Percentiles rank a stretch among this genome's conserved stretches.
These are phyloP conservation scores for Platypus cylindrus DNA, from an alignment of 2,888 invertebrate genomes.

Conservation along the genomic window DNA sequence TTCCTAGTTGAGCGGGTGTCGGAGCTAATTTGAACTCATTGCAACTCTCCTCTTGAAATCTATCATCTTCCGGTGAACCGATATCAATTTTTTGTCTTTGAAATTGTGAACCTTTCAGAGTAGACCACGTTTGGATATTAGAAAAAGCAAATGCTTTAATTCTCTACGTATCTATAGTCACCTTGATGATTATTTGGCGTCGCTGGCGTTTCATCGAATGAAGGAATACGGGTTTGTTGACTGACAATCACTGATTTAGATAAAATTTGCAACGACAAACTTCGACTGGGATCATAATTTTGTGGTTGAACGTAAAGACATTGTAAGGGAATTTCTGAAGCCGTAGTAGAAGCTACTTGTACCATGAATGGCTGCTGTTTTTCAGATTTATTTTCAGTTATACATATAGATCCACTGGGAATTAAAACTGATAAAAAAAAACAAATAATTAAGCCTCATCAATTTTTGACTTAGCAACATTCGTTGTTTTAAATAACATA, in stretches of 20 bases:
- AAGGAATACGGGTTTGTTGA: constrained; percentile 25
- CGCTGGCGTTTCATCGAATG: background rate
- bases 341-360: constrained; percentile 30
- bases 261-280: constrained; percentile 26
- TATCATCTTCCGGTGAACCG: constrained; percentile 9
- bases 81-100: constrained; percentile 9
- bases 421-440: constrained; percentile 3
- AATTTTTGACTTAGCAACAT: no score
- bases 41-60: constrained; percentile 13
- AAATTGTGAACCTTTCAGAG: background rate
- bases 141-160: background rate
- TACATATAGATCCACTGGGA: constrained; percentile 20
- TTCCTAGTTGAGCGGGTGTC: constrained; percentile 86
- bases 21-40: constrained; percentile 69
- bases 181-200: constrained; percentile 8
- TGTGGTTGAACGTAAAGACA: constrained; percentile 34
- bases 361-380: constrained; percentile 32
- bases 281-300: constrained; percentile 29
- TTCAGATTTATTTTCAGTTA: constrained; percentile 27
- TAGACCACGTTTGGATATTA: background rate
- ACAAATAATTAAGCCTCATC: no score
- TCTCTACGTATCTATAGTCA: background rate
- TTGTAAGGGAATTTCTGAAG: constrained; percentile 33
- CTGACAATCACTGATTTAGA: constrained; percentile 45
- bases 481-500: no score